phyloP scores from a whole-genome alignment of 2,888 invertebrate species.

The Drosophila mettleri region DNA sequence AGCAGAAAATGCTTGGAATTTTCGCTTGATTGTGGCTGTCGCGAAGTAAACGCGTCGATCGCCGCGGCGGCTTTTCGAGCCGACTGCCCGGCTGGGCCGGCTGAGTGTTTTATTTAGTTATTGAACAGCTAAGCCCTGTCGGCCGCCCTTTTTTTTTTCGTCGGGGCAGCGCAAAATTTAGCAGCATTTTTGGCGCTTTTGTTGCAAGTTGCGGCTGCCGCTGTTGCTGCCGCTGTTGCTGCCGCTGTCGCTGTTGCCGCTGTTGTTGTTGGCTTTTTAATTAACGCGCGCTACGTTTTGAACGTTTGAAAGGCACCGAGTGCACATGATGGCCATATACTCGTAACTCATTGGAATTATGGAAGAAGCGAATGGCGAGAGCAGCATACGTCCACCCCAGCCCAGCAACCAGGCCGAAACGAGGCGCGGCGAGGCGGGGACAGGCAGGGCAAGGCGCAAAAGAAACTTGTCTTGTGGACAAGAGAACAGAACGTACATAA shows the following conservation, averaged over 20 bases:
- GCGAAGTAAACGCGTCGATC: conserved; percentile 27
- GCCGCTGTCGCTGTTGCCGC: too few relatives aligned
- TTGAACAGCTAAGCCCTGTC: conserved; percentile 66
- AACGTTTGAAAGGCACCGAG: conserved; percentile 64
- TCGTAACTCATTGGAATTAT: conserved; percentile 78
- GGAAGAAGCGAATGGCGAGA: conserved; percentile 45
- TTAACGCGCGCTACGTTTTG: conserved; percentile 78
- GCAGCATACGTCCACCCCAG: conserved; percentile 29
- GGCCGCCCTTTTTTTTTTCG: conserved; percentile 53
- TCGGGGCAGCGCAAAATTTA: conserved; percentile 55
- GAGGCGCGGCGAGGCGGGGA: neutral
- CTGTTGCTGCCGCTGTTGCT: too few relatives aligned
- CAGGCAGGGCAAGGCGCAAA: neutral
- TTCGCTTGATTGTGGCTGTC: conserved; percentile 71
- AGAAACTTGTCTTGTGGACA: conserved; percentile 36
- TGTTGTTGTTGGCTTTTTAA: conserved; percentile 64
- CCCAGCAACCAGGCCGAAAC: conserved; percentile 8
- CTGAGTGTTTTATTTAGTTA: conserved; percentile 78
- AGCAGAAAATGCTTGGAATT: conserved; percentile 78
- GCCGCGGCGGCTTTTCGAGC: conserved; percentile 17
- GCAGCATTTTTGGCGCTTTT: conserved; percentile 77
- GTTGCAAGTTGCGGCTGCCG: conserved; percentile 35
- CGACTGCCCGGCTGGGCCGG: neutral
- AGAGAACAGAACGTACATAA: conserved; percentile 69
- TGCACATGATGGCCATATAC: conserved; percentile 72